Evolutionary conservation across 2,113 vertebrate species (phyloP).

Genomic region (Chauna torquata): DNA sequence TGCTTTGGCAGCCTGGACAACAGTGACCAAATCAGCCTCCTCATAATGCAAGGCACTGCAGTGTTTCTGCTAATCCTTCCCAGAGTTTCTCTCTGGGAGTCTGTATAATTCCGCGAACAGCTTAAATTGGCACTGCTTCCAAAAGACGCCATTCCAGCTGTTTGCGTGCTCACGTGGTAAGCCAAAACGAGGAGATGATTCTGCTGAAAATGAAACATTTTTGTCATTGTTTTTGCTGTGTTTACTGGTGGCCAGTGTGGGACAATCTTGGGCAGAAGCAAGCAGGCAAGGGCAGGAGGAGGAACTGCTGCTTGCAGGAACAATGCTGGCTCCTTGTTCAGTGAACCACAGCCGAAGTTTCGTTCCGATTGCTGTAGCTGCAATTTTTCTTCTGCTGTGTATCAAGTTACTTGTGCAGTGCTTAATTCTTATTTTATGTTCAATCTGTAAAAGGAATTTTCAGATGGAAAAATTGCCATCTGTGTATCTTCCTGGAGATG

Average conservation of each 20-base stretch:
- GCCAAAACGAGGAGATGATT: not conserved
- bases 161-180: not conserved
- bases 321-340: not conserved
- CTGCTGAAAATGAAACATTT: not conserved
- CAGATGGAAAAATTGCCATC: not conserved
- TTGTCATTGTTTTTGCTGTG: not conserved
- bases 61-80: not conserved
- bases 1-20: not conserved
- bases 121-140: not conserved
- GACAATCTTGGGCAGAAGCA: not conserved
- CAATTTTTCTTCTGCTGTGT: not conserved
- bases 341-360: not conserved
- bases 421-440: not conserved
- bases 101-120: not conserved
- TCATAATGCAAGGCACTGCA: not conserved
- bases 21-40: not conserved
- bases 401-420: not conserved
- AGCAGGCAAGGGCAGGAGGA: accelerated
- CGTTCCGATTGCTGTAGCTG: not conserved
- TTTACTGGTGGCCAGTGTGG: not conserved
- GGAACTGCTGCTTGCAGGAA: not conserved
- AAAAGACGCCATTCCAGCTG: not conserved
- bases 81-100: not conserved
- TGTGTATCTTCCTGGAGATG: not conserved
- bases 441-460: constrained; percentile 3